A percentile compares a stretch with the other conserved stretches of the same genome.
Conservation (phyloP, 1,140 invertebrate genomes). For the Arion vulgaris region DNA sequence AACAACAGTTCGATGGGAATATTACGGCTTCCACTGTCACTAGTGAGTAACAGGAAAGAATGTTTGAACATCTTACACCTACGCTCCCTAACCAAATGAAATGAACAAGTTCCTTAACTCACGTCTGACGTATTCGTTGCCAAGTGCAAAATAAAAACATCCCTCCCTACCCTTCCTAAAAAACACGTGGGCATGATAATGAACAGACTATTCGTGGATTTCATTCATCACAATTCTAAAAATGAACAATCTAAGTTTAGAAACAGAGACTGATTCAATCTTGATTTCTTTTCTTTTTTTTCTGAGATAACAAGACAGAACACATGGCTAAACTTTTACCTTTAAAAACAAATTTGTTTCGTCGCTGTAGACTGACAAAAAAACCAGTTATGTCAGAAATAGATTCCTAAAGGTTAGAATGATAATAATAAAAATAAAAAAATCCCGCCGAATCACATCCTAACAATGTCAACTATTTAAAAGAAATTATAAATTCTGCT, state of each 20-base stretch:
- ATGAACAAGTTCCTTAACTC: not conserved
- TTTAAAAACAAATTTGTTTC: not conserved
- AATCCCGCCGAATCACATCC: too few species aligned
- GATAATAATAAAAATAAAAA: too few species aligned
- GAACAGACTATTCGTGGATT: not conserved
- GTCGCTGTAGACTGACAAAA: too few species aligned
- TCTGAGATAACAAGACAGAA: not conserved
- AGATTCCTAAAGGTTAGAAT: too few species aligned
- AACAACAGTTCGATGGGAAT: not conserved
- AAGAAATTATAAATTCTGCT: too few species aligned
- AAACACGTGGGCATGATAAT: not conserved
- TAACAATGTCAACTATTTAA: too few species aligned
- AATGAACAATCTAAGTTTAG: not conserved
- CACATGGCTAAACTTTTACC: not conserved
- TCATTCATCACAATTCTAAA: not conserved
- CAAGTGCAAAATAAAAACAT: not conserved
- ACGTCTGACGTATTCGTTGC: not conserved
- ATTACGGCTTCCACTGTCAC: not conserved
- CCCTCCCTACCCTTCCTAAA: not conserved
- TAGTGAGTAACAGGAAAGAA: not conserved
- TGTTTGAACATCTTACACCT: not conserved
- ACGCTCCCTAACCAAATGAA: not conserved
- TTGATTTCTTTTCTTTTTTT: not conserved
- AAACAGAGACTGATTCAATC: not conserved
- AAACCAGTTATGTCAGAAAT: too few species aligned